These are phyloP conservation scores for Autographa pulchrina DNA, from an alignment of 2,888 invertebrate genomes.

Conservation along the genomic window DNA sequence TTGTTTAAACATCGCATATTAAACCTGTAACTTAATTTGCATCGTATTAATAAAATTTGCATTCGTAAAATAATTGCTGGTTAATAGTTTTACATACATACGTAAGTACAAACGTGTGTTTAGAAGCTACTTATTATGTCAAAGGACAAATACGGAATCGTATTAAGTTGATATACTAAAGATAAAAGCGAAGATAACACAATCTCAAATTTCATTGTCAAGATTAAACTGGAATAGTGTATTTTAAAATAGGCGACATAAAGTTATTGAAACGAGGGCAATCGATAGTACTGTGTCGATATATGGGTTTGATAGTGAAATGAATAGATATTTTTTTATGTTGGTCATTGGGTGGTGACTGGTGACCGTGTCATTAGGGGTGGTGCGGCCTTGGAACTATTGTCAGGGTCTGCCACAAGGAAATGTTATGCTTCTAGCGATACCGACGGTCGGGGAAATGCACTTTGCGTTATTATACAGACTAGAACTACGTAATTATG, in stretches of 20 bases:
- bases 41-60: constrained; percentile 39
- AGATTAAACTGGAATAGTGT: constrained; percentile 33
- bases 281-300: constrained; percentile 69
- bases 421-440: constrained; percentile 26
- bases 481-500: constrained; percentile 24
- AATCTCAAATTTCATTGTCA: constrained; percentile 37
- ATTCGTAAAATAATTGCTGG: constrained; percentile 12
- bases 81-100: constrained; percentile 11
- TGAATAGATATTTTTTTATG: constrained; percentile 56
- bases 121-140: constrained; percentile 6
- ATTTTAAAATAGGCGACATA: constrained; percentile 45
- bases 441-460: constrained; percentile 44
- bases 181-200: constrained; percentile 34
- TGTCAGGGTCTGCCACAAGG: constrained; percentile 57
- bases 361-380: constrained; percentile 63
- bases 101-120: constrained; percentile 6
- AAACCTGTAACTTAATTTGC: constrained; percentile 22
- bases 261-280: constrained; percentile 67
- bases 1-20: constrained; percentile 18
- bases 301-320: constrained; percentile 56
- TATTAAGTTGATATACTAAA: constrained; percentile 26
- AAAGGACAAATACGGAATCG: constrained; percentile 31
- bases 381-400: constrained; percentile 59
- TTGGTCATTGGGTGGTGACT: constrained; percentile 44
- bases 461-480: constrained; percentile 15